Conservation (phyloP, 2,888 invertebrate genomes). For the Trilocha varians region DNA sequence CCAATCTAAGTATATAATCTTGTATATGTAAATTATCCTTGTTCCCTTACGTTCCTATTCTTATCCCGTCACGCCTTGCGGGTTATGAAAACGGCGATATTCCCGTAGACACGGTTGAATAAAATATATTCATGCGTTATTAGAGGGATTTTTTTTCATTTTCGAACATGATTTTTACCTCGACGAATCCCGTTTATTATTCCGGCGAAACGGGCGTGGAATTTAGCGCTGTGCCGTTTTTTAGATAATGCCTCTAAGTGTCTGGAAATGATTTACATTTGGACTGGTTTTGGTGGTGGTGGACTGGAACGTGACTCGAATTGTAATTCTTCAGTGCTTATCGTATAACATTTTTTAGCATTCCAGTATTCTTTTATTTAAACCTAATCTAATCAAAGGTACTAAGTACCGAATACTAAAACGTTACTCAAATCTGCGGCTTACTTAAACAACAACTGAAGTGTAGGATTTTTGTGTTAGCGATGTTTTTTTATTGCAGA, state of each 20-base stretch:
- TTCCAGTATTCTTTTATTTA: too few species aligned
- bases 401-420: too few species aligned
- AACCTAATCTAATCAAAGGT: too few species aligned
- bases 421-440: too few species aligned
- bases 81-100: constrained; percentile 48
- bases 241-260: constrained; percentile 29
- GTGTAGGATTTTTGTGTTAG: too few species aligned
- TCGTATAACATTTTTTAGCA: too few species aligned
- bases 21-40: constrained; percentile 59
- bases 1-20: constrained; percentile 57
- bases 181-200: constrained; percentile 30
- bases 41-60: constrained; percentile 51
- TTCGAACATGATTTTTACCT: constrained; percentile 30
- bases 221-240: constrained; percentile 27
- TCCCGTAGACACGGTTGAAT: constrained; percentile 45
- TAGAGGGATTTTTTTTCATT: constrained; percentile 27
- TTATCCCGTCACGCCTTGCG: constrained; percentile 52
- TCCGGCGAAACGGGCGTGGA: constrained; percentile 22
- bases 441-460: too few species aligned
- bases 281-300: too few species aligned
- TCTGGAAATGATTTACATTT: constrained; percentile 28
- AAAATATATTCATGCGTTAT: constrained; percentile 49
- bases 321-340: too few species aligned
- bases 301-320: too few species aligned
- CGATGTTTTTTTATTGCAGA: too few species aligned